Base-by-base conservation (phyloP, 2,888 invertebrate species). In the Branchipolynoe longqiensis region DNA sequence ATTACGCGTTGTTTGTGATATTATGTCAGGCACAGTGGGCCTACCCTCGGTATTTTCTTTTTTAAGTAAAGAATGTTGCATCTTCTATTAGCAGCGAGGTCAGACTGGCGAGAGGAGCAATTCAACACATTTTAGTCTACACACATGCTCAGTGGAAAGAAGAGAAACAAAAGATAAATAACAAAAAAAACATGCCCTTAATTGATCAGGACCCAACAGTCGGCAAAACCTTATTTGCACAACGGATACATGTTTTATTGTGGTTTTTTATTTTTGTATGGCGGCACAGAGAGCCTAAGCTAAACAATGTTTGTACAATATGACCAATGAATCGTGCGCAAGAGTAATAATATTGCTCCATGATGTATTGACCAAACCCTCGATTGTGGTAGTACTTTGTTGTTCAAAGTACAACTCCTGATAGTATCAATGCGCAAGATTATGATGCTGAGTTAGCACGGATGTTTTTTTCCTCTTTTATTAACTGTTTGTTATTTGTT, bases 191-290 rank as follows among this genome's bases (percentile, higher is more conserved):
- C n/a, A n/a, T n/a, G n/a, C 69, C 12, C 69, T 36, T 18, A 48
- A 12, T 48, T 48, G 48, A 18, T 62, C 62, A 62, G 25, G n/a
- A n/a, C n/a, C n/a, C n/a, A n/a, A 48, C 36, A 33, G 18, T 36
- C 36, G 22, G 69, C 69, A 69, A 33, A n/a, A 69, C 38, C 22
- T 69, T 36, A 69, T 33, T 69, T 69, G 69, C 69, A 69, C 69
- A 69, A 36, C 69, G 38, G 38, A 69, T n/a, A n/a, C n/a, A 38
- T 69, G 38, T 69, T 69, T 69, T 69, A 69, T 69, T 38, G 38
- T 69, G 22, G 69, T 69, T 69, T n/a, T 69, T 69, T 69, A 69
- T 69, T 36, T 69, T 69, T 69, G 36, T 69, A 69, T 69, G 69
- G 69, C 69, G 36, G 33, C 14, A 38, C 69, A 69, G 22, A 69